A percentile compares a stretch with the other conserved stretches of the same genome.
Evolutionary conservation across 2,888 invertebrate genomes (phyloP).

Genomic region (Ametastegia equiseti): DNA sequence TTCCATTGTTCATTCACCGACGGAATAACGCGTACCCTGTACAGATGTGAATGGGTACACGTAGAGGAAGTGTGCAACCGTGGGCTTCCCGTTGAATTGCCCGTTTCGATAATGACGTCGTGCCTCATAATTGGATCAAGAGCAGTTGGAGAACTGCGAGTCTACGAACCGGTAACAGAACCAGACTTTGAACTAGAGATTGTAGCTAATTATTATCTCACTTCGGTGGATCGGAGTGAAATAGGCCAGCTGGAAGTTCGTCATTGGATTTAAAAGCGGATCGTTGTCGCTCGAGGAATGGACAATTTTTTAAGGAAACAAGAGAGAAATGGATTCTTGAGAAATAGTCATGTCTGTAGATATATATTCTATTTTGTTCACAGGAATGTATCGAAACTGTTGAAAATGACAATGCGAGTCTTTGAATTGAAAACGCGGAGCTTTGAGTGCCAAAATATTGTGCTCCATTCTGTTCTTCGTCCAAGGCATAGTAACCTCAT

Average conservation of each 20-base stretch:
- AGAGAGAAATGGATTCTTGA: neutral
- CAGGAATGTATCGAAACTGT: slow-evolving; percentile 35
- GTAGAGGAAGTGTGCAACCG: slow-evolving; percentile 30
- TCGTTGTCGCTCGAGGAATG: neutral
- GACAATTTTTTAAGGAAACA: neutral
- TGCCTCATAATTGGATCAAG: slow-evolving; percentile 22
- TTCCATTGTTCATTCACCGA: slow-evolving; percentile 28
- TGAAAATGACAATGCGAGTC: slow-evolving; percentile 37
- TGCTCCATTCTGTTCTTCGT: slow-evolving; percentile 54
- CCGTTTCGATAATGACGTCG: slow-evolving; percentile 12
- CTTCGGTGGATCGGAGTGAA: neutral
- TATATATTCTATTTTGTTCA: slow-evolving; percentile 39
- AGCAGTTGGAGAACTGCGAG: neutral
- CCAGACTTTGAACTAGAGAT: neutral
- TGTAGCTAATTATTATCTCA: neutral
- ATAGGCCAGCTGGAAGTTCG: neutral
- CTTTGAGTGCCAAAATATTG: slow-evolving; percentile 73
- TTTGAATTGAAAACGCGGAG: slow-evolving; percentile 12
- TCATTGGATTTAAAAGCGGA: neutral
- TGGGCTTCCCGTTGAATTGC: slow-evolving; percentile 10
- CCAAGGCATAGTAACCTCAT: slow-evolving; percentile 67
- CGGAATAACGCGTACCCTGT: slow-evolving; percentile 28
- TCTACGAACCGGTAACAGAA: neutral
- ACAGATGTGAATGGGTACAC: neutral
- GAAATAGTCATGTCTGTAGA: neutral